These are phyloP conservation scores for Monochamus alternatus DNA, from an alignment of 2,888 invertebrate species.

Conservation along the genomic window DNA sequence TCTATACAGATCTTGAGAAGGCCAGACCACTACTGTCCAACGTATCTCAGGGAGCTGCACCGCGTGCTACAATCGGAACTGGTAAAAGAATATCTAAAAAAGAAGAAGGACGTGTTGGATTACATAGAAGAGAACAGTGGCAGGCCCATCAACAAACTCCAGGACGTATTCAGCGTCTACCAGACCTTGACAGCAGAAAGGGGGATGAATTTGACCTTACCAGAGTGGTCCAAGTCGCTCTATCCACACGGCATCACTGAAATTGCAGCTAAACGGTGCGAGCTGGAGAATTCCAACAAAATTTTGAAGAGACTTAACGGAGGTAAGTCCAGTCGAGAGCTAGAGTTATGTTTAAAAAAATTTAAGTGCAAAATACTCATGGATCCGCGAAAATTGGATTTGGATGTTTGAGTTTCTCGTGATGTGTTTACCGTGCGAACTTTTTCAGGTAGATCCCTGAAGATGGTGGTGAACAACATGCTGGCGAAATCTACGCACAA, in stretches of 20 bases:
- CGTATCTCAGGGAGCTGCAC: conserved; percentile 63
- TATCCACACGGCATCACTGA: conserved; percentile 65
- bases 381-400: too few species aligned
- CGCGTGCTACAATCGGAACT: conserved; percentile 58
- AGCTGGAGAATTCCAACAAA: conserved; percentile 67
- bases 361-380: too few species aligned
- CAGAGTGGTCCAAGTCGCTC: conserved; percentile 69
- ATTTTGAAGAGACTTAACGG: conserved; percentile 69
- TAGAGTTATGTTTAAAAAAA: neutral
- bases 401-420: too few species aligned
- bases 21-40: conserved; percentile 65
- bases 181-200: conserved; percentile 67
- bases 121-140: conserved; percentile 62
- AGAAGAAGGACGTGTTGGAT: conserved; percentile 56
- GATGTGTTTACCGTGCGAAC: neutral
- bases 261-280: conserved; percentile 67
- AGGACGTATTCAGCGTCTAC: conserved; percentile 62
- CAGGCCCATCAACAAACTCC: conserved; percentile 56
- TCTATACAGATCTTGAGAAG: conserved; percentile 60
- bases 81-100: conserved; percentile 55
- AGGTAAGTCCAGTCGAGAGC: conserved; percentile 60
- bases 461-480: conserved; percentile 63
- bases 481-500: conserved; percentile 53
- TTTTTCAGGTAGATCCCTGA: conserved; percentile 62
- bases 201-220: conserved; percentile 67